Evolutionary conservation across 2,797 vertebrate species (phyloP), one percentile per base, ranked within the genome.

Genomic region (Acanthiza pusilla): DNA sequence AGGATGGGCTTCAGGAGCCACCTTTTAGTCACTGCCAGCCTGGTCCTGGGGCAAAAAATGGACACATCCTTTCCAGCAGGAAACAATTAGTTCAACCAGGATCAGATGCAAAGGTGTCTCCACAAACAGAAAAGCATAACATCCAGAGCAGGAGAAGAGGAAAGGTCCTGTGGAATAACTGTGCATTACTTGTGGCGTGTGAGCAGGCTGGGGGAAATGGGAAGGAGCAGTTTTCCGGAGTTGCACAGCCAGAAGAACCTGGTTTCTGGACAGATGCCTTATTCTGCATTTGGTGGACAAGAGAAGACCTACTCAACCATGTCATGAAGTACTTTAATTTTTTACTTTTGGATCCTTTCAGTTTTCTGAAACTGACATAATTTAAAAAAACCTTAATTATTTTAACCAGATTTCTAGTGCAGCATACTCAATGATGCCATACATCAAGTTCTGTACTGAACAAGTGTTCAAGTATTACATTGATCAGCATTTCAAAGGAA

Each of bases 21-120:
- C 83, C 67, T 95, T 84, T 73, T 19, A 8, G 66, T 34, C 29
- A 38, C 67, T 94, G 87, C 89, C 89, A 92, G 34, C 74, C 77
- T 76, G 12, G 27, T 26, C 32, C 4, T 3, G 55, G 45, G 47
- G 2, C 14, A 78, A 40, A 78, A 27, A 75, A 40, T 18, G 38
- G 62, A 26, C 2, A 9, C 79, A 27, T 66, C 72, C 55, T 84
- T 95, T 70, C 73, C 53, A 53, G 43, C 55, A 71, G 74, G 75
- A 90, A 97, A 78, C 7, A 11, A 50, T 32, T 27, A 9, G n/a
- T 70, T 92, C 72, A 30, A 71, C 72, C 60, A 88, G 83, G 70
- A 63, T 82, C 65, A 15, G 51, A 38, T 15, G 45, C 29, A 42
- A 89, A 81, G 42, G 12, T 40, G 34, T 50, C 47, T 82, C 36